phyloP scores from a whole-genome alignment of 2,113 vertebrate species.

The Lophura nycthemera region DNA sequence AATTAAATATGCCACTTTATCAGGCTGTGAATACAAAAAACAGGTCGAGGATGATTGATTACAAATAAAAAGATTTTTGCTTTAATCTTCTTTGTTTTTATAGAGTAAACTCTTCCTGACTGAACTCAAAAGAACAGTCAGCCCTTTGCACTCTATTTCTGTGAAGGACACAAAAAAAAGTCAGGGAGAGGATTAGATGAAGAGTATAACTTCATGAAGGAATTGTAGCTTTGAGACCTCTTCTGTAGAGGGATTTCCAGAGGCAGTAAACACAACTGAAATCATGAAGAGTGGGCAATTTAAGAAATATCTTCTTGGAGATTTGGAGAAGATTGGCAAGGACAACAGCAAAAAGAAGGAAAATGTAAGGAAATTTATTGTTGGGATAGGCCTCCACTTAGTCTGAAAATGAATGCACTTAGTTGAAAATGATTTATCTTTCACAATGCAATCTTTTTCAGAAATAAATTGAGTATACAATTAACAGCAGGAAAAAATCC shows the following conservation, averaged over 20 bases:
- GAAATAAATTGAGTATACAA: neutral
- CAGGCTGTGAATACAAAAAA: neutral
- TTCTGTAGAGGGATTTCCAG: neutral
- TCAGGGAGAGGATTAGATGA: neutral
- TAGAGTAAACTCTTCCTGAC: neutral
- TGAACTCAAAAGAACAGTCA: neutral
- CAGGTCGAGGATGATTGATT: neutral
- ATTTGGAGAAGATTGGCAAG: neutral
- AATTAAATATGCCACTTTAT: neutral
- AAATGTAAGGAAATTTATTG: neutral
- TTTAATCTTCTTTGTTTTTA: neutral
- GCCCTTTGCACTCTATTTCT: neutral
- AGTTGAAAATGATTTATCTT: neutral
- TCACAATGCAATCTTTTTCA: neutral
- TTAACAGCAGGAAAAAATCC: neutral
- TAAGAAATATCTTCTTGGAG: neutral
- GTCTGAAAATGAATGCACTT: neutral
- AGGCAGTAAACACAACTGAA: fast-evolving
- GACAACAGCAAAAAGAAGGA: neutral
- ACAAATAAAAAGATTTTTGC: neutral
- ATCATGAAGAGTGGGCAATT: neutral
- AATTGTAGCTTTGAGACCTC: neutral
- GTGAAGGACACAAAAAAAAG: neutral
- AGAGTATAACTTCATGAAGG: neutral
- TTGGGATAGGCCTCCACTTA: neutral